Percentiles rank a stretch among this genome's conserved stretches.
Evolutionary conservation across 2,113 vertebrate species (phyloP).

Genomic region (Pelobates fuscus): DNA sequence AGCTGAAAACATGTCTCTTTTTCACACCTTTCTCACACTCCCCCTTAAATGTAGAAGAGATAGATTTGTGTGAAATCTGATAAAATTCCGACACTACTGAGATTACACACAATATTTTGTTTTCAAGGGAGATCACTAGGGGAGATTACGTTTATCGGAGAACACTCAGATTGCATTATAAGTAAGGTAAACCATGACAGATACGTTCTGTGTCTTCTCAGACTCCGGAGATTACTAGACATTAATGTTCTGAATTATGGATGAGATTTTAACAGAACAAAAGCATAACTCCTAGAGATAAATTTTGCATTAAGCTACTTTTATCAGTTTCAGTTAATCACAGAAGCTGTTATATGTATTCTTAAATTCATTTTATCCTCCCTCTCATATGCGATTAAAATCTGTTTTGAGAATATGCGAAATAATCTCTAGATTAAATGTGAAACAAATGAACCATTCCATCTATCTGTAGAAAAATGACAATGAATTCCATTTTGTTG

Average conservation of each 20-base stretch:
- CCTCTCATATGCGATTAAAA: slow-evolving; percentile 51
- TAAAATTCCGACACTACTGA: slow-evolving; percentile 21
- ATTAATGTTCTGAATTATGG: slow-evolving; percentile 58
- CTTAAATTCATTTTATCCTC: slow-evolving; percentile 54
- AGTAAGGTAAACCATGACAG: slow-evolving; percentile 64
- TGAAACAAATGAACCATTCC: not conserved
- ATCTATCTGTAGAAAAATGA: not conserved
- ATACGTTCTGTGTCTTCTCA: slow-evolving; percentile 63
- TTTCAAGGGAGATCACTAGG: slow-evolving; percentile 27
- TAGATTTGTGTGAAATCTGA: slow-evolving; percentile 3
- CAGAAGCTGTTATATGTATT: slow-evolving; percentile 55
- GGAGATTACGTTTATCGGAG: slow-evolving; percentile 18
- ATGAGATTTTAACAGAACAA: slow-evolving; percentile 57
- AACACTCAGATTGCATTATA: slow-evolving; percentile 23
- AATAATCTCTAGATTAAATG: slow-evolving; percentile 29
- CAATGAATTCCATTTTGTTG: not conserved
- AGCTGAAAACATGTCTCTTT: slow-evolving; percentile 9
- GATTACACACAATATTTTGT: slow-evolving; percentile 25
- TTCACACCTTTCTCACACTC: slow-evolving; percentile 32
- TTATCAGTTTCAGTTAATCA: slow-evolving; percentile 54
- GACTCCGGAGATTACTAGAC: slow-evolving; percentile 56
- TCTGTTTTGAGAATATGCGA: slow-evolving; percentile 48
- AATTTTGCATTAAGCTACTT: slow-evolving; percentile 58
- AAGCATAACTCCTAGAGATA: slow-evolving; percentile 56
- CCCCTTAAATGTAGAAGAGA: slow-evolving; percentile 18